These are phyloP conservation scores for Otus sunia DNA, from an alignment of 2,113 vertebrate genomes.

Conservation along the genomic window DNA sequence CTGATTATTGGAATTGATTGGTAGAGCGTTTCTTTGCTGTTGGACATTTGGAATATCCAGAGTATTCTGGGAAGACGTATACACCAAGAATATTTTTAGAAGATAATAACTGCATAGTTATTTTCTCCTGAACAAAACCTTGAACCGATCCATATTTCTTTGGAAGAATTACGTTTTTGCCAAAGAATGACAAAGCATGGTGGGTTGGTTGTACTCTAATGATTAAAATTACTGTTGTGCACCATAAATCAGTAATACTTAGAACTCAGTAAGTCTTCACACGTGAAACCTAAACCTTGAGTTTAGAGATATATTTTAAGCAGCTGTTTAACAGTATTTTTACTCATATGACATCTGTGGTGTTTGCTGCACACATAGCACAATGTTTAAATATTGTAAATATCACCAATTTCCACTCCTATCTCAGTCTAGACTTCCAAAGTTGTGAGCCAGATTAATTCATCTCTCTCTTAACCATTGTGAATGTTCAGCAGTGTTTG, in stretches of 20 bases:
- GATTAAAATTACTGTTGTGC: neutral
- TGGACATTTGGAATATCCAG: neutral
- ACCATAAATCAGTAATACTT: neutral
- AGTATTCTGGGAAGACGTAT: neutral
- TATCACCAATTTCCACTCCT: neutral
- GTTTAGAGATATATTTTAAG: neutral
- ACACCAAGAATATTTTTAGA: neutral
- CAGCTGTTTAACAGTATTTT: neutral
- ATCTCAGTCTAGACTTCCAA: neutral
- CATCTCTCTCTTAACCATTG: neutral
- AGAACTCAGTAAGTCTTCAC: neutral
- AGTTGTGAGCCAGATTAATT: neutral
- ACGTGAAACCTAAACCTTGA: neutral
- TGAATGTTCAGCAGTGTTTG: neutral
- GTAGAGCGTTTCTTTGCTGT: neutral
- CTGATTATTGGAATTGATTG: neutral
- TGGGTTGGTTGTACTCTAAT: neutral
- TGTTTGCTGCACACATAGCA: neutral
- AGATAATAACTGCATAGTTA: neutral
- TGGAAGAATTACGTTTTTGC: neutral
- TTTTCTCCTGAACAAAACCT: neutral
- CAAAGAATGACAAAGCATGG: neutral
- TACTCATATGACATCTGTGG: neutral
- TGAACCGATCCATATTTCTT: neutral
- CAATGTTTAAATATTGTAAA: neutral